Conservation (phyloP, 64 coral and sea anemone species). For the Montipora sp. region DNA sequence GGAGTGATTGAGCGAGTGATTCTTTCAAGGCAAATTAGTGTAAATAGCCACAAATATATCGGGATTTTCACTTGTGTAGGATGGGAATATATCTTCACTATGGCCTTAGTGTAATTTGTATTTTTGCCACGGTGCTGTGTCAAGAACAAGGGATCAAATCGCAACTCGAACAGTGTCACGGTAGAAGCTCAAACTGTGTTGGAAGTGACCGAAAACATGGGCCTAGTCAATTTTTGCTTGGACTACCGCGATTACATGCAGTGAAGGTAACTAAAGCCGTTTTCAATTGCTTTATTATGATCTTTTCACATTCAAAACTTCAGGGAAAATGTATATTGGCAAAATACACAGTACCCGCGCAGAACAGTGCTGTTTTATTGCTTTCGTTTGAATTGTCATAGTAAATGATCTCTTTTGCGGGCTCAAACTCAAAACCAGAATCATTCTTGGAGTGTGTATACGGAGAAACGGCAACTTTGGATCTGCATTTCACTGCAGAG, state of each 20-base stretch:
- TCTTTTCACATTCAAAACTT: not conserved
- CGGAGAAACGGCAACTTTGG: not conserved
- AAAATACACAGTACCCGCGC: not conserved
- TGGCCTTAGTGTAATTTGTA: not conserved
- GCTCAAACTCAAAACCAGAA: not conserved
- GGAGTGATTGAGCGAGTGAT: slow-evolving; percentile 27
- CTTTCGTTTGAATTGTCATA: not conserved
- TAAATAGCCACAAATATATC: not conserved
- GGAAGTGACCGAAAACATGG: not conserved
- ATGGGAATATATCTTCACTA: slow-evolving; percentile 15
- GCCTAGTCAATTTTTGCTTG: not conserved
- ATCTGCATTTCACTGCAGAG: not conserved
- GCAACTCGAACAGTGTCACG: slow-evolving; percentile 6
- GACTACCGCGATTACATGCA: not conserved
- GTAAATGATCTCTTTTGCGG: not conserved
- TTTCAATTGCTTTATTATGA: not conserved
- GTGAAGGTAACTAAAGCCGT: slow-evolving; percentile 11
- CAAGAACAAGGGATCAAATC: not conserved
- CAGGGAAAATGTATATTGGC: not conserved
- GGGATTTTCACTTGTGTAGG: not conserved
- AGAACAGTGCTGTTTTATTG: not conserved
- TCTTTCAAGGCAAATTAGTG: slow-evolving; percentile 10
- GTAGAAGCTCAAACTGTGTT: not conserved
- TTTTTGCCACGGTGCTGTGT: not conserved
- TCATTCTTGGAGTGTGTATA: not conserved